phyloP scores from a whole-genome alignment of 2,888 invertebrate species.

The Lamellibrachia columna region DNA sequence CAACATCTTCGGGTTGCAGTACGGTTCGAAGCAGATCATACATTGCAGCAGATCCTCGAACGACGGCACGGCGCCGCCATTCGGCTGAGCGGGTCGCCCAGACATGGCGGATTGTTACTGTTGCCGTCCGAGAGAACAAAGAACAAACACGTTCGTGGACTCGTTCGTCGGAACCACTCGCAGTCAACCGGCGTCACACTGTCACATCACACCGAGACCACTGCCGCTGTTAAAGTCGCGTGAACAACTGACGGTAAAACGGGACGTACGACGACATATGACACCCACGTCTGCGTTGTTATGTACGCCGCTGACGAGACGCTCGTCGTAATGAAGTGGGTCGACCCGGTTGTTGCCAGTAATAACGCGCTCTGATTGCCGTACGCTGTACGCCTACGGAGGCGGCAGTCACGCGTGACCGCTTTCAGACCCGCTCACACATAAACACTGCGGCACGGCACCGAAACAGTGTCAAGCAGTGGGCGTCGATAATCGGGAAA shows the following conservation, averaged over 20 bases:
- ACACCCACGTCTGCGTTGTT: background rate
- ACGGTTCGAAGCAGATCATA: conserved; percentile 48
- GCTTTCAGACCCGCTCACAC: background rate
- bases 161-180: background rate
- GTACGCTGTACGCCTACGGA: background rate
- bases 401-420: background rate
- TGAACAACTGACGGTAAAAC: background rate
- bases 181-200: background rate
- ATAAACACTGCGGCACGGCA: background rate
- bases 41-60: conserved; percentile 46
- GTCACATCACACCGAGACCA: background rate
- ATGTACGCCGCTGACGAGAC: background rate
- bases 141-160: background rate
- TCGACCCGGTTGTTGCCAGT: conserved; percentile 11
- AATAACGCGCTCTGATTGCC: background rate
- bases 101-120: conserved; percentile 18
- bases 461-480: background rate
- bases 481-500: background rate
- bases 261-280: background rate
- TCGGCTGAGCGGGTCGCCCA: background rate
- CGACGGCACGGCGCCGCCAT: background rate
- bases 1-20: conserved; percentile 44
- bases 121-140: background rate
- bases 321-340: background rate
- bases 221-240: background rate